phyloP scores from a whole-genome alignment of 2,113 vertebrate genomes.

The Brachyhypopomus gauderio region DNA sequence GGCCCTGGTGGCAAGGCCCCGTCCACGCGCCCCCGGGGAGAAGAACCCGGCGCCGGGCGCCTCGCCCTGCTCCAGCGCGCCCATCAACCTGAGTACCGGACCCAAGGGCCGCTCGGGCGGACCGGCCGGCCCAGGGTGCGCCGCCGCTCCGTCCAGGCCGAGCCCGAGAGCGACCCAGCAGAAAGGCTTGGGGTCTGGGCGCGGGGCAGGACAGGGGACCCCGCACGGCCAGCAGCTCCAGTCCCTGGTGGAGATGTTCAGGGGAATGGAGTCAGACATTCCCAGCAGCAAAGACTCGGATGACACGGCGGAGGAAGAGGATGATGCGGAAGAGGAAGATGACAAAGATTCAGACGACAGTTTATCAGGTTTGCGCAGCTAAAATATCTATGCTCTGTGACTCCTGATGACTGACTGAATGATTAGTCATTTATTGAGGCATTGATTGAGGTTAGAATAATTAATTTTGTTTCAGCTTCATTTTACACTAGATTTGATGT shows the following conservation, averaged over 20 bases:
- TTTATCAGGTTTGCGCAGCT: conserved; percentile 76
- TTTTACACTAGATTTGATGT: not conserved
- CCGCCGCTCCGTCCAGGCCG: conserved; percentile 74
- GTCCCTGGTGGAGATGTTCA: conserved; percentile 77
- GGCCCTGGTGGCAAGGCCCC: conserved; percentile 87
- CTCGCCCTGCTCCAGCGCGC: conserved; percentile 74
- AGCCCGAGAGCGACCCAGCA: conserved; percentile 75
- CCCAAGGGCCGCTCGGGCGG: conserved; percentile 73
- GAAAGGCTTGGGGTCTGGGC: conserved; percentile 66
- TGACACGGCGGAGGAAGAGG: conserved; percentile 87
- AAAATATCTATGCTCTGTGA: not conserved
- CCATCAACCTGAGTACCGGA: conserved; percentile 83
- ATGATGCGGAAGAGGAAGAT: conserved; percentile 82
- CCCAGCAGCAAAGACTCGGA: conserved; percentile 91
- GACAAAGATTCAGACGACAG: conserved; percentile 87
- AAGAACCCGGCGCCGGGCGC: conserved; percentile 70
- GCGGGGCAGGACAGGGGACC: conserved; percentile 64
- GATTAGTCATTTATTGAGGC: not conserved
- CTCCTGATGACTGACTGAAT: not conserved
- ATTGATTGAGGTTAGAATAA: not conserved
- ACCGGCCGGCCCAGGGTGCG: conserved; percentile 62
- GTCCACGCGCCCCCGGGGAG: conserved; percentile 74
- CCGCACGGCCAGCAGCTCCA: conserved; percentile 70
- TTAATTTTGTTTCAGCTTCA: not conserved
- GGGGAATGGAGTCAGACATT: conserved; percentile 83